phyloP scores from a whole-genome alignment of 1,140 invertebrate genomes.

The Eulimnadia texana region DNA sequence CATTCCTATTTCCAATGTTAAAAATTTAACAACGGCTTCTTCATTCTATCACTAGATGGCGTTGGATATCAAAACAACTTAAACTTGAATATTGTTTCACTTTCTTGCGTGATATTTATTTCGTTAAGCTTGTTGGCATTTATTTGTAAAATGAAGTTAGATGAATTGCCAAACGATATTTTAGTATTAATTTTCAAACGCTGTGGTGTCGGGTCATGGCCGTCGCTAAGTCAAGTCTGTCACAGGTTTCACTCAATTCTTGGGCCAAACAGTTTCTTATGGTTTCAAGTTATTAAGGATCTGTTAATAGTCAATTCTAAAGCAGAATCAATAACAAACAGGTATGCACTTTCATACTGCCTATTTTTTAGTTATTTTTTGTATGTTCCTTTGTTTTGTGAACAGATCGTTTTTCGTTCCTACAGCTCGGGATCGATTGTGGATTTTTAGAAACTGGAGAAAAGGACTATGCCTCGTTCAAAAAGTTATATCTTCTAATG shows the following conservation, averaged over 20 bases:
- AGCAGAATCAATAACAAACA: neutral
- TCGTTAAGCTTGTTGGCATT: too few relatives aligned
- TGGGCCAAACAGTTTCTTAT: constrained; percentile 5
- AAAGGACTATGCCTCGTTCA: neutral
- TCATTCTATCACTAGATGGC: neutral
- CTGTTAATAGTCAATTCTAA: constrained; percentile 2
- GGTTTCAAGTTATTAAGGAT: neutral
- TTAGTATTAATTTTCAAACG: neutral
- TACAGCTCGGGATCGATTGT: neutral
- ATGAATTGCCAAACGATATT: constrained; percentile 5
- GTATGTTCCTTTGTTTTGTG: too few relatives aligned
- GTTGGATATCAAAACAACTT: neutral
- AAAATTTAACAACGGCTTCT: too few relatives aligned
- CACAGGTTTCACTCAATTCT: constrained; percentile 3
- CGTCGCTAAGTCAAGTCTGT: constrained; percentile 2
- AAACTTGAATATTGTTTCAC: too few relatives aligned
- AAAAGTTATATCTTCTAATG: neutral
- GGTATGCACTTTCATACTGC: neutral
- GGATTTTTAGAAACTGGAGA: neutral
- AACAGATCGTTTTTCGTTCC: neutral
- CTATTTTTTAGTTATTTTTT: too few relatives aligned
- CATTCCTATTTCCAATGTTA: too few relatives aligned
- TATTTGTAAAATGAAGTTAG: neutral
- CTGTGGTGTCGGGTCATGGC: neutral
- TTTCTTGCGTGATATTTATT: too few relatives aligned